Evolutionary conservation across 2,113 vertebrate species (phyloP).

Genomic region (Sterrhoptilus dennistouni): DNA sequence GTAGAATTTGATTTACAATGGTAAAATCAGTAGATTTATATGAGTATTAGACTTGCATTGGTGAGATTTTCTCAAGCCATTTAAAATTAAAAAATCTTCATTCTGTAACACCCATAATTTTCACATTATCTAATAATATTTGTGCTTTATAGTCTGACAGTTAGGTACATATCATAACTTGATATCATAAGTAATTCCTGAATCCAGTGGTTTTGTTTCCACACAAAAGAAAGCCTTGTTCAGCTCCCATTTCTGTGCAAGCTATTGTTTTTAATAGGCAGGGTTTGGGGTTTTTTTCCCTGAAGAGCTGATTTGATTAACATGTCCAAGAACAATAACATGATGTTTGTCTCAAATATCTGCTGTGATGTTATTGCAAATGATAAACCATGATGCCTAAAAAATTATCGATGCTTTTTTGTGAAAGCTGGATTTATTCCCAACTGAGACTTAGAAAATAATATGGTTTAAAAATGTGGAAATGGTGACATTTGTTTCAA

Average conservation of each 20-base stretch:
- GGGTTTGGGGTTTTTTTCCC: not conserved
- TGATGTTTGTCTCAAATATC: not conserved
- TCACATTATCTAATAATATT: not conserved
- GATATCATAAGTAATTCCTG: not conserved
- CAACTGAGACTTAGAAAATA: not conserved
- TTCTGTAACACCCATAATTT: not conserved
- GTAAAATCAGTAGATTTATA: not conserved
- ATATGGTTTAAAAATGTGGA: not conserved
- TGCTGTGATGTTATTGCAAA: not conserved
- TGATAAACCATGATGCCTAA: not conserved
- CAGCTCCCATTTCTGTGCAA: not conserved
- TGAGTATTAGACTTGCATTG: not conserved
- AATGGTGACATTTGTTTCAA: not conserved
- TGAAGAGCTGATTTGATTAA: conserved; percentile 28
- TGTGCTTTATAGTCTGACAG: not conserved
- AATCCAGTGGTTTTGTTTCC: not conserved
- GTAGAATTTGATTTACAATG: not conserved
- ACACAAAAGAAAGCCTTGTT: conserved; percentile 7
- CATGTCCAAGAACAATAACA: not conserved
- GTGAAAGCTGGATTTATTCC: not conserved
- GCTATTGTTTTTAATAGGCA: not conserved
- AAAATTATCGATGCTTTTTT: not conserved
- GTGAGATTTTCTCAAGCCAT: not conserved
- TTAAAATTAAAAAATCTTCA: not conserved
- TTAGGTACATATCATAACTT: not conserved